These are phyloP conservation scores for Ptychobarbus kaznakovi DNA, from an alignment of 2,797 vertebrate genomes.

Conservation along the genomic window DNA sequence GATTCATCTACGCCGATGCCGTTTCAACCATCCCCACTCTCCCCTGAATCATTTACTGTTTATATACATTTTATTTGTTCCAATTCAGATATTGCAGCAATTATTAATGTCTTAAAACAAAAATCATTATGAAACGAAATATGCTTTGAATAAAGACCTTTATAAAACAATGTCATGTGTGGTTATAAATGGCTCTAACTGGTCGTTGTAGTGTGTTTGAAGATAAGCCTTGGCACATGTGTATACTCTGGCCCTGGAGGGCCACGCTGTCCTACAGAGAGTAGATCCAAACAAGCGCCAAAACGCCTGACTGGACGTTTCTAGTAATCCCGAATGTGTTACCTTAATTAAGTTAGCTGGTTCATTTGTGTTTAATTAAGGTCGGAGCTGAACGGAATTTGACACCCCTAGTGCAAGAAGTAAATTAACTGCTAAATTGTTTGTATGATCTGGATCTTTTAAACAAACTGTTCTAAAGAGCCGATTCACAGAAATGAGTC, in stretches of 20 bases:
- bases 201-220: too few species aligned
- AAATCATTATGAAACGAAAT: too few species aligned
- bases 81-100: background rate
- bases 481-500: background rate
- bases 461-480: conserved; percentile 5
- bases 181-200: background rate
- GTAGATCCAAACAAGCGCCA: background rate
- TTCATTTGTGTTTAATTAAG: background rate
- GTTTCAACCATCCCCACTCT: too few species aligned
- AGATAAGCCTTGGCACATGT: background rate
- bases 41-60: background rate
- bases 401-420: background rate
- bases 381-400: background rate
- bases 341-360: background rate
- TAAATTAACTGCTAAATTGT: background rate
- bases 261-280: background rate
- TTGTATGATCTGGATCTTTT: background rate
- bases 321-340: background rate
- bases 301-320: background rate
- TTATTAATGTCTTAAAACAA: background rate
- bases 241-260: background rate
- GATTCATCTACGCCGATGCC: background rate
- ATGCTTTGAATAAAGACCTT: background rate
- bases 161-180: background rate
- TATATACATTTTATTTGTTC: background rate